These are phyloP conservation scores for Notodonta dromedarius DNA, from an alignment of 2,888 invertebrate species.

Conservation along the genomic window DNA sequence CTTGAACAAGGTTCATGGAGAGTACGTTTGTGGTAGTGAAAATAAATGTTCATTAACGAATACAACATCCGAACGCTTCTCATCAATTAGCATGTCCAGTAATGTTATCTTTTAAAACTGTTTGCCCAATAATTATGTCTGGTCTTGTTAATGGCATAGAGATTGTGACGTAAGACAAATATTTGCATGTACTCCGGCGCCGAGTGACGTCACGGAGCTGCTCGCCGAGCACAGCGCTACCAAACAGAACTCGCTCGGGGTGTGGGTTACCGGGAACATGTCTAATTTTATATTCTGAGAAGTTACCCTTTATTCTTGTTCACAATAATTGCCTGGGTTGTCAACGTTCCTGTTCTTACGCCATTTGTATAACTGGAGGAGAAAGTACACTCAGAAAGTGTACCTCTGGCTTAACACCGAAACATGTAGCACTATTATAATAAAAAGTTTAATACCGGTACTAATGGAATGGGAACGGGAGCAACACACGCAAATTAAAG, in stretches of 20 bases:
- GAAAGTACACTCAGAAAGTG: too few species aligned
- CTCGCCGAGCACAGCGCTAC: slow-evolving; percentile 20
- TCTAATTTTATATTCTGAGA: slow-evolving; percentile 5
- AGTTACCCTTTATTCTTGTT: neutral
- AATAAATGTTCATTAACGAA: too few species aligned
- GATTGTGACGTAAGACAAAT: slow-evolving; percentile 26
- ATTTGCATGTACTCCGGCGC: slow-evolving; percentile 19
- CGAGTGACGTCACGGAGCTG: slow-evolving; percentile 25
- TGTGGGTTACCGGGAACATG: slow-evolving; percentile 10
- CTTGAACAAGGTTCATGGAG: too few species aligned
- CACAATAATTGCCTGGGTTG: neutral
- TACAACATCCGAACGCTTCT: neutral
- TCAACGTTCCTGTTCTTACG: slow-evolving; percentile 1
- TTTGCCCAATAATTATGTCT: slow-evolving; percentile 30
- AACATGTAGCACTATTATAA: too few species aligned
- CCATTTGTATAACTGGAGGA: neutral
- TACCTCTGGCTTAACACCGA: neutral
- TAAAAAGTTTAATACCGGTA: too few species aligned
- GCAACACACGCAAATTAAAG: too few species aligned
- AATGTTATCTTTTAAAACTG: slow-evolving; percentile 6
- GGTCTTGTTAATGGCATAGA: slow-evolving; percentile 28
- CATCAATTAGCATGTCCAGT: too few species aligned
- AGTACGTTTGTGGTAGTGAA: too few species aligned
- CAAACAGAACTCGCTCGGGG: slow-evolving; percentile 26
- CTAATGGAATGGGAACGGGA: too few species aligned